phyloP scores from a whole-genome alignment of 92 coral and sea anemone species.

The Palythoa heliodiscus region DNA sequence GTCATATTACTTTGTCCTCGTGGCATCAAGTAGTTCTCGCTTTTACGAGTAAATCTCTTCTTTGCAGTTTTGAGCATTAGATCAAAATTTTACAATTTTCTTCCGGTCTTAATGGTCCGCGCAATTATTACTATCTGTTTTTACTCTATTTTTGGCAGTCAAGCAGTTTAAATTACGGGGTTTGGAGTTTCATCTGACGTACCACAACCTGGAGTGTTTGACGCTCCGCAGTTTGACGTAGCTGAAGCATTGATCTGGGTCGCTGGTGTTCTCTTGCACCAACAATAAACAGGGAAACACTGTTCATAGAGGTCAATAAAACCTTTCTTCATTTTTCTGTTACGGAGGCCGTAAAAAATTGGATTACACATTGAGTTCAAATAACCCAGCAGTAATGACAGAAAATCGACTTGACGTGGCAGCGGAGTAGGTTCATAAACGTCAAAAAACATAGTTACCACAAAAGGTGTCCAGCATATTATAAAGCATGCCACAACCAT shows the following conservation, averaged over 20 bases:
- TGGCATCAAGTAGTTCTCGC: no score
- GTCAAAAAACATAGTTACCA: conserved; percentile 72
- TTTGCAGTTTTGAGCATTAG: no score
- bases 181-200: neutral
- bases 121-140: neutral
- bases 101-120: neutral
- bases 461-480: conserved; percentile 81
- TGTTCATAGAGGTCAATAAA: conserved; percentile 32
- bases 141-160: neutral
- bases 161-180: neutral
- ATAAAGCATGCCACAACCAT: conserved; percentile 68
- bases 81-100: no score
- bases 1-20: no score
- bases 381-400: conserved; percentile 74
- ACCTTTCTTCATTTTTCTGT: conserved; percentile 52
- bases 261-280: neutral
- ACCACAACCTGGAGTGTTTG: neutral
- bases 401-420: conserved; percentile 69
- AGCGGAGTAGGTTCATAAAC: conserved; percentile 53
- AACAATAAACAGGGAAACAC: neutral
- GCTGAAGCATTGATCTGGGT: neutral
- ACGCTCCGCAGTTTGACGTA: neutral
- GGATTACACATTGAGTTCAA: conserved; percentile 77
- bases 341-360: conserved; percentile 74
- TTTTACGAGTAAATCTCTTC: no score